phyloP scores from a whole-genome alignment of 2,113 vertebrate genomes.

The Epinephelus lanceolatus region DNA sequence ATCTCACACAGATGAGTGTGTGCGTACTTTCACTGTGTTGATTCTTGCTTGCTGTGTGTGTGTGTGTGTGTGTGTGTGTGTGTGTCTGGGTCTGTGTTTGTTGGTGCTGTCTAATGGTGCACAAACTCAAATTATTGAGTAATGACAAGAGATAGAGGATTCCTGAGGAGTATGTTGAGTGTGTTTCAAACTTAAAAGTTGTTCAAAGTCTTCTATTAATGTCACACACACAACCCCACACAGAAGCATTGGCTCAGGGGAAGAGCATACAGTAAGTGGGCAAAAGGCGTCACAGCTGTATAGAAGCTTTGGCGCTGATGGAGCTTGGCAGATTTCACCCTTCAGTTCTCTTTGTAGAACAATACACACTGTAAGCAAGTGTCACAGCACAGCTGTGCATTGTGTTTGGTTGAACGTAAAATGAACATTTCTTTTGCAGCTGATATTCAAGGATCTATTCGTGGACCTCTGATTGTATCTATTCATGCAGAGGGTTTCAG shows the following conservation, averaged over 20 bases:
- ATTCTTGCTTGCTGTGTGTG: not conserved
- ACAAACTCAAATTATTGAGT: slow-evolving; percentile 5
- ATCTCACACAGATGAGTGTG: slow-evolving; percentile 6
- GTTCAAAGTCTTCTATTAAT: slow-evolving; percentile 11
- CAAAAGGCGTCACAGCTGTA: slow-evolving; percentile 31
- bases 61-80: not conserved
- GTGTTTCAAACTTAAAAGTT: slow-evolving; percentile 8
- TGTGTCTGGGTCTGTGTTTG: slow-evolving; percentile 5
- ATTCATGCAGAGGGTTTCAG: not conserved
- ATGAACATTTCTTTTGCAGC: not conserved
- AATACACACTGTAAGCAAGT: slow-evolving; percentile 9
- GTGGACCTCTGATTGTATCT: not conserved
- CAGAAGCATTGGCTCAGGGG: slow-evolving; percentile 21
- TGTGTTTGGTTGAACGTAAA: slow-evolving; percentile 1
- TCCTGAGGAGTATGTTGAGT: slow-evolving; percentile 2
- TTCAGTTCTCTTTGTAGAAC: slow-evolving; percentile 31
- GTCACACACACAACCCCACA: not conserved
- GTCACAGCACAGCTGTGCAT: not conserved
- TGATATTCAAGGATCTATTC: not conserved
- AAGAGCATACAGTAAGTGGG: slow-evolving; percentile 44
- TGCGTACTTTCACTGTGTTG: not conserved
- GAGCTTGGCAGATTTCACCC: slow-evolving; percentile 48
- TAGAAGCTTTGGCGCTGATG: slow-evolving; percentile 27
- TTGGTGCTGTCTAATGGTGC: not conserved
- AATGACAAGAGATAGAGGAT: not conserved